Conservation (phyloP, 2,888 invertebrate species). For the Amorpha juglandis region DNA sequence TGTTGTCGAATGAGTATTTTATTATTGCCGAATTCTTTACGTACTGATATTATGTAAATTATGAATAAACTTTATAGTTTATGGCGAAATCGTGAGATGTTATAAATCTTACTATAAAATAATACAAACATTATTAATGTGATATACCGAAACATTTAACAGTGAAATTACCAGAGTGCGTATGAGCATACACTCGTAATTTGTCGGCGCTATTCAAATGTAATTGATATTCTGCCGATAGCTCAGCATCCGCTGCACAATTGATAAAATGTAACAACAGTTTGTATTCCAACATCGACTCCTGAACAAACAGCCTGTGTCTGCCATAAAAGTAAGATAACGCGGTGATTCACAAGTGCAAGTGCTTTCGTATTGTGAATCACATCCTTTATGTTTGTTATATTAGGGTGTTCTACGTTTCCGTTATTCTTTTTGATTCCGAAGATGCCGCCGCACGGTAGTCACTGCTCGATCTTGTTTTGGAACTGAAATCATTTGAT, state of each 20-base stretch:
- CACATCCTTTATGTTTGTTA: conserved; percentile 65
- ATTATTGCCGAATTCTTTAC: conserved; percentile 48
- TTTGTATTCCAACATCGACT: conserved; percentile 41
- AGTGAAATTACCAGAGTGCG: not conserved
- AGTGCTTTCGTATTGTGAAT: conserved; percentile 67
- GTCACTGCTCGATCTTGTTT: conserved; percentile 60
- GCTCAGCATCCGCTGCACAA: conserved; percentile 62
- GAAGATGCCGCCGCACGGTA: conserved; percentile 60
- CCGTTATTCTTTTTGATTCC: conserved; percentile 69
- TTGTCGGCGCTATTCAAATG: conserved; percentile 40
- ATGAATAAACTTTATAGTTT: conserved; percentile 20
- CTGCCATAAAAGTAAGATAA: conserved; percentile 71
- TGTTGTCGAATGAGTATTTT: conserved; percentile 48
- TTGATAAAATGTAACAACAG: conserved; percentile 68
- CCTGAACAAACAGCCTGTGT: conserved; percentile 53
- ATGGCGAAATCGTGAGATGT: conserved; percentile 1
- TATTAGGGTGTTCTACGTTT: conserved; percentile 56
- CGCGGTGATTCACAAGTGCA: conserved; percentile 61
- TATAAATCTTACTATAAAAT: conserved; percentile 8
- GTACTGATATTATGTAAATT: conserved; percentile 38
- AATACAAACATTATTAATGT: not conserved
- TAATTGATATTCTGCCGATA: conserved; percentile 58
- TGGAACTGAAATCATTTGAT: conserved; percentile 67
- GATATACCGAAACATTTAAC: conserved; percentile 7
- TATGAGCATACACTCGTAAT: conserved; percentile 30